Evolutionary conservation across 2,113 vertebrate species (phyloP).

Genomic region (Girardinichthys multiradiatus): DNA sequence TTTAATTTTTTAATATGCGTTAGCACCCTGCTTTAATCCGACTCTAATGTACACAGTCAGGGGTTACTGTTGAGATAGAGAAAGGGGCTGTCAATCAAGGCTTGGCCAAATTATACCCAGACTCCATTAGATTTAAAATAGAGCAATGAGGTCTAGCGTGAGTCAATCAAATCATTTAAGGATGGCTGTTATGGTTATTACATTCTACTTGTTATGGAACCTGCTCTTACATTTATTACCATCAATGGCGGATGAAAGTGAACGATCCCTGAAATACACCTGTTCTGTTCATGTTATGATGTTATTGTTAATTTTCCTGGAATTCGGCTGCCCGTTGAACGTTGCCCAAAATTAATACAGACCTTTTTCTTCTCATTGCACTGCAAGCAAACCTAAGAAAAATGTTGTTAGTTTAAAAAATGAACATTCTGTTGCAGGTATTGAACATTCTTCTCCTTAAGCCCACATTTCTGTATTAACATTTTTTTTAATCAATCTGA

Average conservation of each 20-base stretch:
- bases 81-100: conserved; percentile 83
- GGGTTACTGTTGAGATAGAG: conserved; percentile 84
- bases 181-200: conserved; percentile 77
- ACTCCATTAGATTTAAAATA: conserved; percentile 83
- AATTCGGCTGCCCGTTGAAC: conserved; percentile 8
- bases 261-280: conserved; percentile 42
- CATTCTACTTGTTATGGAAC: conserved; percentile 73
- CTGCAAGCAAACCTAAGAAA: neutral
- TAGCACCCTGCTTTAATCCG: conserved; percentile 83
- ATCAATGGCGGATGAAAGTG: conserved; percentile 27
- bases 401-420: neutral
- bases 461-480: too few species aligned
- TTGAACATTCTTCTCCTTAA: too few species aligned
- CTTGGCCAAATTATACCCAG: conserved; percentile 84
- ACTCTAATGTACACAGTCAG: conserved; percentile 84
- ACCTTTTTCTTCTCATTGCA: neutral
- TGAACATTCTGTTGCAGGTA: too few species aligned
- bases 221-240: conserved; percentile 70
- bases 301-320: conserved; percentile 26
- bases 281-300: conserved; percentile 51
- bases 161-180: conserved; percentile 82
- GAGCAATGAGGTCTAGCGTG: conserved; percentile 77
- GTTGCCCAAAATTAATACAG: neutral
- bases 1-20: conserved; percentile 84
- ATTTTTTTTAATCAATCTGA: too few species aligned